Conservation (phyloP, 2,888 invertebrate species). For the Caradrina clavipalpis region DNA sequence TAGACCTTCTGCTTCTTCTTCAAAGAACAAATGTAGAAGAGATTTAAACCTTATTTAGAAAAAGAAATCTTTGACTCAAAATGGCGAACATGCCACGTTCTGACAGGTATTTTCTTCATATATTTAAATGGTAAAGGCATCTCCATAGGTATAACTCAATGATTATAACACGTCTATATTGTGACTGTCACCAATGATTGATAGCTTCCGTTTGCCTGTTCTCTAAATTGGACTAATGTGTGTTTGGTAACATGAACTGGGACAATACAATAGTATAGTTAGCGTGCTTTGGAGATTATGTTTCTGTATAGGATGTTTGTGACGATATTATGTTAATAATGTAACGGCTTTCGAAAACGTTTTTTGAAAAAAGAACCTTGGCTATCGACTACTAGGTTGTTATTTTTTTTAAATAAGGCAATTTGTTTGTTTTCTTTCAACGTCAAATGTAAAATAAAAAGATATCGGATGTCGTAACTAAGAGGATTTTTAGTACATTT, state of each 20-base stretch:
- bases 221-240: constrained; percentile 76
- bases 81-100: not conserved
- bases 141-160: not conserved
- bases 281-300: constrained; percentile 33
- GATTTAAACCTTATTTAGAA: no score
- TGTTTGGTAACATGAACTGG: constrained; percentile 67
- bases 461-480: no score
- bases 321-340: not conserved
- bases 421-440: no score
- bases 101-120: not conserved
- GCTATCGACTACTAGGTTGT: not conserved
- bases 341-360: not conserved
- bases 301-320: not conserved
- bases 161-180: constrained; percentile 68
- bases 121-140: not conserved
- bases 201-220: constrained; percentile 76
- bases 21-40: no score
- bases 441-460: no score
- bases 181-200: constrained; percentile 78
- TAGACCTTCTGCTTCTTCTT: no score
- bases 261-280: constrained; percentile 55
- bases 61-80: not conserved
- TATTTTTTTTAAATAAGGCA: no score
- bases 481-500: not conserved
- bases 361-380: not conserved